Evolutionary conservation across 1,140 invertebrate species (phyloP), one percentile per base, ranked within the genome.

Genomic region (Heliconius congener): DNA sequence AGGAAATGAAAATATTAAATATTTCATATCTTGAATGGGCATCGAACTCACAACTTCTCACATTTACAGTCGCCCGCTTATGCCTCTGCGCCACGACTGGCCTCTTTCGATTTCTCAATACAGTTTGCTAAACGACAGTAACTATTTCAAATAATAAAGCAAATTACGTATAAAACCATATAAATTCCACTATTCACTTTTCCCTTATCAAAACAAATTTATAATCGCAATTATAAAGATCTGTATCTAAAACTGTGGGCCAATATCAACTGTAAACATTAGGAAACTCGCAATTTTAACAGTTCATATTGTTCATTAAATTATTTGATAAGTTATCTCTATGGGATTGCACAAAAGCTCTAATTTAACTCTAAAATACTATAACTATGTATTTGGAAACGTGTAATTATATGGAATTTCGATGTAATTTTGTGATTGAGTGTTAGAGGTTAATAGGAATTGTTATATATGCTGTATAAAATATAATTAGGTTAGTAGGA

Each of bases 261-360:
- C 80, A 81, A 81, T 81, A 78, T 81, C 77, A 81, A 71, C 80
- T 19, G 55, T 71, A 78, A 81, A 81, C 77, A 76, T 81, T 81
- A 78, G 73, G 80, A 81, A 81, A 81, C 77, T 37, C 52, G 70
- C 77, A 74, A 78, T 78, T 81, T 76, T 76, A 77, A 77, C 37
- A 72, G 30, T 79, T 79, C 78, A 66, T 70, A 81, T 78, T 78
- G 80, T 78, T 73, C 80, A 70, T 78, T 78, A 78, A 81, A 81
- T 78, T 78, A 75, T 78, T 78, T 77, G 80, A 81, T 81, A 81
- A 81, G 80, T 60, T 77, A 81, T 81, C 80, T 81, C 13, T 75
- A 78, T 78, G 72, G 74, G 73, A 66, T 76, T 74, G 73, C 52
- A 77, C 55, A 72, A 42, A 71, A 74, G 57, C 60, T 70, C 73